Evolutionary conservation across 2,888 invertebrate genomes (phyloP), one percentile per base, ranked within the genome.

Genomic region (Drosophila borborema): DNA sequence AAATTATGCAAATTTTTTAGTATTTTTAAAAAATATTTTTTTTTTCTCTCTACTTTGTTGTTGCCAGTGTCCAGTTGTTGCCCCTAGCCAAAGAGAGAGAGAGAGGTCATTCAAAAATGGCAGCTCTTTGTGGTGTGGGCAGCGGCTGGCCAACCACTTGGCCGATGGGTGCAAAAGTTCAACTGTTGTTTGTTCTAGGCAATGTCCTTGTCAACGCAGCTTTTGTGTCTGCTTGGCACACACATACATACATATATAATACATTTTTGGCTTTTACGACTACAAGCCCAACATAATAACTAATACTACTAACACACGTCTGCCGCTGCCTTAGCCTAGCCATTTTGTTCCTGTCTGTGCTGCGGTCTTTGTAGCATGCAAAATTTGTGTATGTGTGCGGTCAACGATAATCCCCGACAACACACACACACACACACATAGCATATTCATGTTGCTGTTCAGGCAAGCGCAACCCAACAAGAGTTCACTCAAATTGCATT

Each of bases 401-500:
- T 77, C 77, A 64, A 77, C 64, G 67, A 64, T 76, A 80, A 77
- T 80, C 62, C 77, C 67, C 59, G 64, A 72, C 77, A 80, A 40
- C 51, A 28, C 69, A 46, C 14, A 46, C 23, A 46, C 45, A 34
- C 54, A 61, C 68, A 8, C 14, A 46, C 14, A 23, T 4, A 28
- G 31, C 63, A 58, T 40, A 71, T 46, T 63, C 63, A 64, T 87
- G 84, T 86, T 85, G 77, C 63, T 85, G 86, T 63, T 66, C 88
- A 82, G 83, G 83, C 88, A 77, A 85, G 77, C 83, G 85, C 73
- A 75, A 73, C 83, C 81, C 85, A 64, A 82, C 90, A 82, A 80
- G 86, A 90, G 89, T 82, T 86, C 89, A 88, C 89, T 90, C 81
- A 86, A 86, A 86, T 86, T 86, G 85, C 90, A 86, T 90, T 86